Evolutionary conservation across 2,888 invertebrate genomes (phyloP).

Genomic region (Andrena fulva): DNA sequence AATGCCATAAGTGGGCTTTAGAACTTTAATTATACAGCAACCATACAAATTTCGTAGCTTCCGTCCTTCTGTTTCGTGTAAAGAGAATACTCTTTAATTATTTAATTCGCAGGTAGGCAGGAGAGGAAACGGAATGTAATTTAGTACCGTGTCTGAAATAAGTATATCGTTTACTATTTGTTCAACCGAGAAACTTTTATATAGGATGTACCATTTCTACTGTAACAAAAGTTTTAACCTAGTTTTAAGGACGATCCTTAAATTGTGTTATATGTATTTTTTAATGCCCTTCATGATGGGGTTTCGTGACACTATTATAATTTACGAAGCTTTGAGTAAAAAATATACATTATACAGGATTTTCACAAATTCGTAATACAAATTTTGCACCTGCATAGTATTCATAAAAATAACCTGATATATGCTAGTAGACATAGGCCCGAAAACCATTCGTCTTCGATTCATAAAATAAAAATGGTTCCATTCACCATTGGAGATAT

Average conservation of each 20-base stretch:
- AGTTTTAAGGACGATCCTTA: not conserved
- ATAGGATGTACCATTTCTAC: not conserved
- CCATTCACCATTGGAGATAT: too few relatives aligned
- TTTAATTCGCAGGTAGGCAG: slow-evolving; percentile 28
- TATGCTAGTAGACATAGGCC: too few relatives aligned
- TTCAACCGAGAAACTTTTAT: not conserved
- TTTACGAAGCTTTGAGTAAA: too few relatives aligned
- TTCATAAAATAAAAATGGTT: too few relatives aligned
- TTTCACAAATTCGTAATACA: too few relatives aligned
- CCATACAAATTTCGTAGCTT: slow-evolving; percentile 17
- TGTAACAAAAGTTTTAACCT: slow-evolving; percentile 1
- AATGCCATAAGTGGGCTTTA: slow-evolving; percentile 31
- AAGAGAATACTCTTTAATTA: slow-evolving; percentile 36
- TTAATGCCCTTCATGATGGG: not conserved
- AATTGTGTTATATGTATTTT: not conserved
- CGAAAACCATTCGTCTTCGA: too few relatives aligned
- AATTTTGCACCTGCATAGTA: too few relatives aligned
- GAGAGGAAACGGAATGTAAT: slow-evolving; percentile 19
- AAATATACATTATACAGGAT: too few relatives aligned
- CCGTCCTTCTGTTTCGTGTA: slow-evolving; percentile 16
- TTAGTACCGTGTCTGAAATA: not conserved
- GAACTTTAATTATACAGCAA: slow-evolving; percentile 29
- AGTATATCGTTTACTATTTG: not conserved
- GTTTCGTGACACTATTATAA: too few relatives aligned
- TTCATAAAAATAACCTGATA: too few relatives aligned